Evolutionary conservation across 2,113 vertebrate genomes (phyloP).

Genomic region (Atrichornis clamosus): DNA sequence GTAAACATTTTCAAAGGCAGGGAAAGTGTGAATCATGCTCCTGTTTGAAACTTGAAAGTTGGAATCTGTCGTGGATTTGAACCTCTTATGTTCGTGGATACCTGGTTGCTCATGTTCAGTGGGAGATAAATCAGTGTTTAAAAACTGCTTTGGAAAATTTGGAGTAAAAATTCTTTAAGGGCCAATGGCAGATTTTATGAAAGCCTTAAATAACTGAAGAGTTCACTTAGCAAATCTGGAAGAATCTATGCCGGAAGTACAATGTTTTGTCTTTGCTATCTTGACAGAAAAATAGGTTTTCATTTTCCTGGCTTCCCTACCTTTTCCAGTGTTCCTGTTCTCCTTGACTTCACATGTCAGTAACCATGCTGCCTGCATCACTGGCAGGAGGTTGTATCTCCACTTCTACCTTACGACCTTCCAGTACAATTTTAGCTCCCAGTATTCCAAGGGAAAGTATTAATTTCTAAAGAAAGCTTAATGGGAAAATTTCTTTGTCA

Average conservation of each 20-base stretch:
- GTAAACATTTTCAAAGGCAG: slow-evolving; percentile 12
- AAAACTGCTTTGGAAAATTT: neutral
- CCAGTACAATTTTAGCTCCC: neutral
- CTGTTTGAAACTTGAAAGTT: neutral
- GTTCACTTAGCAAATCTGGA: neutral
- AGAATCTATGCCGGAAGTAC: neutral
- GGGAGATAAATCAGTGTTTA: neutral
- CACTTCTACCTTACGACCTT: neutral
- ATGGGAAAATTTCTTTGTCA: neutral
- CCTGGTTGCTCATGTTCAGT: neutral
- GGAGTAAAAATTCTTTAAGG: neutral
- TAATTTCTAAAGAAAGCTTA: neutral
- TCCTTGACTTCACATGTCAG: neutral
- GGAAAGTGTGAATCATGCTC: neutral
- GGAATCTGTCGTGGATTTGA: neutral
- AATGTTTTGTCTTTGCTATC: neutral
- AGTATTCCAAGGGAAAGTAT: neutral
- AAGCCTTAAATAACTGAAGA: neutral
- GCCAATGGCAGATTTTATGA: neutral
- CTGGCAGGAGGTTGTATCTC: neutral
- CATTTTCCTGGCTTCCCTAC: neutral
- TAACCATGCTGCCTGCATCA: neutral
- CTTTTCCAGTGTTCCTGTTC: neutral
- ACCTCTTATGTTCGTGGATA: neutral
- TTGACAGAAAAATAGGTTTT: neutral